Conservation (phyloP, 2,113 vertebrate genomes). For the Pseudorasbora parva region DNA sequence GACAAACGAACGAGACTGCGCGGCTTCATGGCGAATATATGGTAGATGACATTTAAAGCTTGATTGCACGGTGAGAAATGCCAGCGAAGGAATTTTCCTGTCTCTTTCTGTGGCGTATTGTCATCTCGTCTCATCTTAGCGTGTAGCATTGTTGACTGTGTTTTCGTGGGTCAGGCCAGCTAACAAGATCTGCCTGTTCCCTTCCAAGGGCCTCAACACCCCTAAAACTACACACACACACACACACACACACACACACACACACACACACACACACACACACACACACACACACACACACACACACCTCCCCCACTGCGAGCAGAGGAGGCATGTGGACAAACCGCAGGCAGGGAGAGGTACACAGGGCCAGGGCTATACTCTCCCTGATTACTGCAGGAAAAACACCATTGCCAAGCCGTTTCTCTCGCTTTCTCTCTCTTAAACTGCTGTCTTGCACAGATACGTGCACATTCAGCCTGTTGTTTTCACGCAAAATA, state of each 20-base stretch:
- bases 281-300: conserved; percentile 16
- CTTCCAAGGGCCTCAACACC: conserved; percentile 75
- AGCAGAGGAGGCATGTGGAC: conserved; percentile 74
- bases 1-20: not conserved
- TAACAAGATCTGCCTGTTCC: conserved; percentile 73
- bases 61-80: not conserved
- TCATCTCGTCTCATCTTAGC: conserved; percentile 39
- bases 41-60: conserved; percentile 18
- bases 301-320: conserved; percentile 66
- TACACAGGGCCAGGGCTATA: conserved; percentile 67
- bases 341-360: conserved; percentile 76
- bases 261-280: no score
- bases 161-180: conserved; percentile 65
- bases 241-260: conserved; percentile 44
- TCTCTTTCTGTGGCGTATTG: not conserved
- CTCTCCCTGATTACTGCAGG: conserved; percentile 74
- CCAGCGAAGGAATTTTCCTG: not conserved
- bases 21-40: not conserved
- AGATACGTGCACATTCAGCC: conserved; percentile 18
- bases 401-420: conserved; percentile 62
- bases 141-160: conserved; percentile 65
- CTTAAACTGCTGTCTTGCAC: conserved; percentile 38
- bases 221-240: conserved; percentile 59
- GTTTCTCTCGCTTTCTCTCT: conserved; percentile 46
- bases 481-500: conserved; percentile 14